Percentiles rank a stretch among this genome's conserved stretches.
Conservation (phyloP, 2,113 vertebrate species). For the Protomyctophum bolini region DNA sequence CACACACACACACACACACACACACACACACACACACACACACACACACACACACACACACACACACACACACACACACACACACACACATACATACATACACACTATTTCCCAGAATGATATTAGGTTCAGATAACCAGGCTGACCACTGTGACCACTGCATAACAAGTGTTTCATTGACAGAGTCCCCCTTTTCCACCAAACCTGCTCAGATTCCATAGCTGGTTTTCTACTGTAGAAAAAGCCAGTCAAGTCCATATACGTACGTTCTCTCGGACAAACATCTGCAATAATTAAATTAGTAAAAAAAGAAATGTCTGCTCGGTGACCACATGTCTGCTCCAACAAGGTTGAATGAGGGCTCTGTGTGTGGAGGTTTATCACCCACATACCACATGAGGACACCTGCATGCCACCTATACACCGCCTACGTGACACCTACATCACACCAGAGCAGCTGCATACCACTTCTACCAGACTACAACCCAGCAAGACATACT, state of each 20-base stretch:
- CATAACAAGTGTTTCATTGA: conserved; percentile 44
- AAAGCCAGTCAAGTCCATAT: conserved; percentile 31
- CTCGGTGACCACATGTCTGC: conserved; percentile 4
- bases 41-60: not conserved
- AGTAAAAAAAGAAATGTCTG: not conserved
- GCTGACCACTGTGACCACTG: conserved; percentile 9
- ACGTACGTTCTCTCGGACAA: not conserved
- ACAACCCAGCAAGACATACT: conserved; percentile 22
- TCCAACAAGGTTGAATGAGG: conserved; percentile 32
- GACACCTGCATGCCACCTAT: conserved; percentile 31
- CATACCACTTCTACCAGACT: conserved; percentile 13
- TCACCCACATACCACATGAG: conserved; percentile 53
- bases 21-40: no score
- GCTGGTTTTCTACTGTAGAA: not conserved
- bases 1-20: not conserved
- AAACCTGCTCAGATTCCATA: not conserved
- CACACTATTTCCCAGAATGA: conserved; percentile 1
- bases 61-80: no score
- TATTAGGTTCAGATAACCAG: conserved; percentile 15
- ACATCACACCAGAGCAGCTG: conserved; percentile 18
- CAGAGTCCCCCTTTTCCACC: conserved; percentile 6
- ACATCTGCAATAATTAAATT: conserved; percentile 1
- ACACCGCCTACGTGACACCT: conserved; percentile 55
- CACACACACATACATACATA: not conserved
- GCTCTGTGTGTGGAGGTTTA: conserved; percentile 62